Percentiles rank a stretch among this genome's conserved stretches.
Conservation (phyloP, 92 coral and sea anemone genomes). For the Plumapathes pennacea region DNA sequence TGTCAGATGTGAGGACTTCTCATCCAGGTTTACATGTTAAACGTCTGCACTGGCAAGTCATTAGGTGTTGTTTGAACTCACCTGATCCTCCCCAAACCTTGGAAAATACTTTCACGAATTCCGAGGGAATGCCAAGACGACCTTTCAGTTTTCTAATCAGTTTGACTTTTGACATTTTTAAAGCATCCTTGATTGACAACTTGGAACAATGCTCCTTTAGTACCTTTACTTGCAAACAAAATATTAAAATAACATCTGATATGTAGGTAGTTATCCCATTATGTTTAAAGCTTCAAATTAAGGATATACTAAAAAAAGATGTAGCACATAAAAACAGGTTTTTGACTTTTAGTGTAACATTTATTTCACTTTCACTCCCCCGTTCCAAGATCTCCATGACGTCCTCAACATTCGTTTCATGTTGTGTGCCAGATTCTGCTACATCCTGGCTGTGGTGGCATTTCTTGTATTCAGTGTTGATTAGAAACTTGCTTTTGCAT, state of each 20-base stretch:
- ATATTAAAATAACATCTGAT: too few relatives aligned
- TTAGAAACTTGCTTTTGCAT: background rate
- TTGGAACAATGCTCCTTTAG: slow-evolving; percentile 14
- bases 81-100: too few relatives aligned
- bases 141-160: slow-evolving; percentile 2
- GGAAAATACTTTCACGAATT: slow-evolving; percentile 10
- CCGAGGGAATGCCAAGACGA: slow-evolving; percentile 20
- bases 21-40: too few relatives aligned
- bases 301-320: too few relatives aligned
- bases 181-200: slow-evolving; percentile 1
- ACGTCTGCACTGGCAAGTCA: too few relatives aligned
- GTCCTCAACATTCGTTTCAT: slow-evolving; percentile 15
- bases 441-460: slow-evolving; percentile 4
- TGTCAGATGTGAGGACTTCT: background rate
- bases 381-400: slow-evolving; percentile 13
- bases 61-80: too few relatives aligned
- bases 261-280: background rate
- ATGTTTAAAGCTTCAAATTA: too few relatives aligned
- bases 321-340: too few relatives aligned
- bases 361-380: slow-evolving; percentile 6
- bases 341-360: too few relatives aligned
- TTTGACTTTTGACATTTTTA: slow-evolving; percentile 9
- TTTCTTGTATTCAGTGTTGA: slow-evolving; percentile 19
- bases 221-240: slow-evolving; percentile 3
- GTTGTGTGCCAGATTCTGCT: slow-evolving; percentile 1